Percentiles rank a stretch among this genome's conserved stretches.
Evolutionary conservation across 2,113 vertebrate genomes (phyloP).

Genomic region (Apaloderma vittatum): DNA sequence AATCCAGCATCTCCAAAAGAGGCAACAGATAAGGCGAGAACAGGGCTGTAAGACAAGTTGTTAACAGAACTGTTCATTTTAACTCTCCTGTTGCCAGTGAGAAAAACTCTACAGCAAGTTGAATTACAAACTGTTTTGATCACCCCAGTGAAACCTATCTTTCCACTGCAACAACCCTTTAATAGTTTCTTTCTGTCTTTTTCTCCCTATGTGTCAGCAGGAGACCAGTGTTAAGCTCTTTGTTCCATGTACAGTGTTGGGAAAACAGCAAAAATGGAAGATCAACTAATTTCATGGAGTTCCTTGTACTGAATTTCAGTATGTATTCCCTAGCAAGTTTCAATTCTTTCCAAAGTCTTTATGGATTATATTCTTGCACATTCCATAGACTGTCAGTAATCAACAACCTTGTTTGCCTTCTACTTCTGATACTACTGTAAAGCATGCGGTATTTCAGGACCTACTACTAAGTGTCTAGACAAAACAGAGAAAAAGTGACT

Average conservation of each 20-base stretch:
- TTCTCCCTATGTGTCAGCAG: not conserved
- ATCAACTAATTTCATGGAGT: not conserved
- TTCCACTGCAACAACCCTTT: not conserved
- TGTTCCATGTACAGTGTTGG: accelerated
- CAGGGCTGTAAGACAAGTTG: not conserved
- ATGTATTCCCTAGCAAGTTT: not conserved
- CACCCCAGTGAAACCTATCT: not conserved
- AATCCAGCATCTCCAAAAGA: not conserved
- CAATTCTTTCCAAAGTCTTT: not conserved
- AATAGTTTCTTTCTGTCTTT: not conserved
- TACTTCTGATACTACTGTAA: not conserved
- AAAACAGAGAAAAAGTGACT: not conserved
- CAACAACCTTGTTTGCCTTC: not conserved
- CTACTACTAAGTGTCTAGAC: not conserved
- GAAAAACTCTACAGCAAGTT: not conserved
- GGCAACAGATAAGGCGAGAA: not conserved
- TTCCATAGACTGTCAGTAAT: not conserved
- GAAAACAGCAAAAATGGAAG: not conserved
- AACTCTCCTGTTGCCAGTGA: not conserved
- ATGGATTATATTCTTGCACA: not conserved
- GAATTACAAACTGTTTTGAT: not conserved
- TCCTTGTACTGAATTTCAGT: not conserved
- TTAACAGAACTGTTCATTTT: not conserved
- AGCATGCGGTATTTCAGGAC: not conserved
- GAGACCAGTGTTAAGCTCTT: not conserved